phyloP scores from a whole-genome alignment of 2,113 vertebrate genomes.

The Corvus moneduloides region DNA sequence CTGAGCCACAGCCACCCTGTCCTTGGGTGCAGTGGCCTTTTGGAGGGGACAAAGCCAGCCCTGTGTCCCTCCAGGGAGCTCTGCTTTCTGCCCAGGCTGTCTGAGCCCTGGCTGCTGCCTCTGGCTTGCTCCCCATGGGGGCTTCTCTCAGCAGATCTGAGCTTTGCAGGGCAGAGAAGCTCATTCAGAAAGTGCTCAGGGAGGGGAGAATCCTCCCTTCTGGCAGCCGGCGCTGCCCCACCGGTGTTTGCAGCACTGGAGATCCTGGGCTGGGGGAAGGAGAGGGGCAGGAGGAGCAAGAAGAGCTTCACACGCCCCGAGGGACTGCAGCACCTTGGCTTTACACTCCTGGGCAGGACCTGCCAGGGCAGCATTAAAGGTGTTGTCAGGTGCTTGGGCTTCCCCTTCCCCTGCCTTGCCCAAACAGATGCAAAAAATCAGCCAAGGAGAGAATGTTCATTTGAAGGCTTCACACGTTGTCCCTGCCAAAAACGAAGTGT shows the following conservation, averaged over 20 bases:
- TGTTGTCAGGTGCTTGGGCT: not conserved
- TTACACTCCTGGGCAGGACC: not conserved
- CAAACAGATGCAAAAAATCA: not conserved
- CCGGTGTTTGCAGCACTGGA: too few species aligned
- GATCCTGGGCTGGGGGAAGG: too few species aligned
- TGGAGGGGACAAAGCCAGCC: not conserved
- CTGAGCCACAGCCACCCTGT: not conserved
- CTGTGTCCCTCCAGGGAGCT: not conserved
- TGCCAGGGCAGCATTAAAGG: not conserved
- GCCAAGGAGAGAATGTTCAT: not conserved
- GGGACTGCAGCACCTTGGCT: not conserved
- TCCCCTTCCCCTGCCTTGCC: not conserved
- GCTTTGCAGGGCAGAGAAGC: too few species aligned
- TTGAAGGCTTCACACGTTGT: not conserved
- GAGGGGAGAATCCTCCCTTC: too few species aligned
- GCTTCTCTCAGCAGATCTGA: not conserved
- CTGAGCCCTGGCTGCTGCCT: not conserved
- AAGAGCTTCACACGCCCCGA: not conserved
- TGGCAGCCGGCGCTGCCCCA: too few species aligned
- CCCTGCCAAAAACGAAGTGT: not conserved
- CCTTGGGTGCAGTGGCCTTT: not conserved
- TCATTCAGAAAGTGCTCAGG: too few species aligned
- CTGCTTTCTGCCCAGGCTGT: not conserved
- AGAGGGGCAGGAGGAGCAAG: too few species aligned
- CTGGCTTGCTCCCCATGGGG: not conserved